Conservation (phyloP, 2,113 vertebrate species). For the Stictonetta naevosa region DNA sequence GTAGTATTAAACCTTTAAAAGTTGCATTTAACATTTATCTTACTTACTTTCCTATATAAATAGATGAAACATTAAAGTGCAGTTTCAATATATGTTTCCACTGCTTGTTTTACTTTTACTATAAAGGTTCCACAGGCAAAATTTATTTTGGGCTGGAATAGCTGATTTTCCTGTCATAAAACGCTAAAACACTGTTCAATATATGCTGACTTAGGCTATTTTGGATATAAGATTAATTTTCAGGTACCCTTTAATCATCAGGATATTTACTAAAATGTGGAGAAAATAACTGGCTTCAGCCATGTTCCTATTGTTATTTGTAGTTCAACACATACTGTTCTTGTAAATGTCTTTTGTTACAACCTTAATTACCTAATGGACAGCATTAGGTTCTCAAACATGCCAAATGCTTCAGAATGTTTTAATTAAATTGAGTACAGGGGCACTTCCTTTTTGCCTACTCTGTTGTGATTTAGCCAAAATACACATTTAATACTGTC, state of each 20-base stretch:
- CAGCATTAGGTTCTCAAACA: not conserved
- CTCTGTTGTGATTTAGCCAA: constrained; percentile 10
- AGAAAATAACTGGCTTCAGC: not conserved
- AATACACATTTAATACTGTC: not conserved
- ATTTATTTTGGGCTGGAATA: not conserved
- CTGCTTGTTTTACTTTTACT: not conserved
- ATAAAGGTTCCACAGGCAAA: not conserved
- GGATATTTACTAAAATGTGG: not conserved
- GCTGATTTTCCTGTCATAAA: not conserved
- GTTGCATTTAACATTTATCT: not conserved
- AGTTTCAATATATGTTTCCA: not conserved
- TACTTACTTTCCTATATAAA: not conserved
- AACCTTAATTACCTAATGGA: not conserved
- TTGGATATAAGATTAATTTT: not conserved
- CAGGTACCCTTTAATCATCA: not conserved
- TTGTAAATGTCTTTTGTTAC: not conserved
- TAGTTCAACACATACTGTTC: not conserved
- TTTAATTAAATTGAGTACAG: constrained; percentile 38
- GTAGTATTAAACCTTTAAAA: not conserved
- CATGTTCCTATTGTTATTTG: not conserved
- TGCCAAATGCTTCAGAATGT: not conserved
- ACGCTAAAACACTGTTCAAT: not conserved
- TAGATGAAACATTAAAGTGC: not conserved
- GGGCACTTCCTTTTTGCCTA: not conserved
- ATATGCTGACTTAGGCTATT: not conserved